Percentiles rank a stretch among this genome's conserved stretches.
Conservation (phyloP, 2,113 vertebrate species). For the Otus sunia region DNA sequence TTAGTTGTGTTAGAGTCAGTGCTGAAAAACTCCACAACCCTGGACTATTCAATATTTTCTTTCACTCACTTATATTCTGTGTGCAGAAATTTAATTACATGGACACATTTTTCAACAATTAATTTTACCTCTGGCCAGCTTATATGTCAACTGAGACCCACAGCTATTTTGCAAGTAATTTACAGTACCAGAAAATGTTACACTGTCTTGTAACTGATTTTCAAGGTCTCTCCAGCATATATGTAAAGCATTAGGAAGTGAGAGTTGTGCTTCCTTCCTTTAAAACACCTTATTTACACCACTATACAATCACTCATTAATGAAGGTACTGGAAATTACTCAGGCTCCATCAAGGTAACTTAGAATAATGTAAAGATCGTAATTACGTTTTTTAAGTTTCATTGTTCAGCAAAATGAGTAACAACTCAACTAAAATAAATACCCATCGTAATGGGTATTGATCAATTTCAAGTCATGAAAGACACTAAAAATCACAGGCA, state of each 20-base stretch:
- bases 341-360: not conserved
- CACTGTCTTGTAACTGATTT: not conserved
- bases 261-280: not conserved
- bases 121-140: not conserved
- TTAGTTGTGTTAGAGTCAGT: not conserved
- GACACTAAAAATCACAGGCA: not conserved
- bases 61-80: not conserved
- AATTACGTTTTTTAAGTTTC: not conserved
- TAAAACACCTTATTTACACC: not conserved
- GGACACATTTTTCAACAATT: not conserved
- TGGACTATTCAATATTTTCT: not conserved
- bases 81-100: not conserved
- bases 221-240: not conserved
- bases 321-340: not conserved
- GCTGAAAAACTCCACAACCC: not conserved
- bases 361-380: not conserved
- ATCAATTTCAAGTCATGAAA: not conserved
- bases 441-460: rapidly evolving
- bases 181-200: not conserved
- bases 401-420: not conserved
- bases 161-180: not conserved
- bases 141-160: not conserved
- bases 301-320: not conserved
- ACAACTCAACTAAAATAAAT: not conserved
- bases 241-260: not conserved